Base-by-base conservation (phyloP, 2,797 vertebrate species). In the Gorsachius magnificus region DNA sequence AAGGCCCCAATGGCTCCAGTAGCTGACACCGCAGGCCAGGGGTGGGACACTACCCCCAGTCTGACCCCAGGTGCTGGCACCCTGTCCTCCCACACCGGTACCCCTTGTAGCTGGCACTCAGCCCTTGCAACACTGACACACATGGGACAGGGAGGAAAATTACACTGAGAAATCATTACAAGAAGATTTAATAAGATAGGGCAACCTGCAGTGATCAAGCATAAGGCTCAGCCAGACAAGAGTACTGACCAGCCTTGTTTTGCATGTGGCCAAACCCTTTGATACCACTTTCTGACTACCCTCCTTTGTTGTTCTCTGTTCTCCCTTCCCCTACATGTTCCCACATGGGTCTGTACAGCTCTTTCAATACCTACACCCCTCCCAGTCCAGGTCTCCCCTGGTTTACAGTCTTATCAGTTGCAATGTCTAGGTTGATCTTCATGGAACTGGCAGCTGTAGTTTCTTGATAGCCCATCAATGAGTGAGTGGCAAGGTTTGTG, bases 1-100 rank as follows among this genome's bases (percentile, higher is more conserved):
- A 61, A 82, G 35, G 48, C 25, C 13, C 8, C 36, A 38, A 21
- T 64, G 43, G 14, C 11, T 79, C 50, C 31, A 43, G 31, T 17
- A 80, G 25, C 43, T 80, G 29, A 36, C 26, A 63, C 15, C 35
- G 43, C 33, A 70, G 33, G 20, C 9, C 14, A 54, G 33, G 5
- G 19, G 18, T 50, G 13, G 13, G 12, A 6, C 9, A 35, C 41
- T 5, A 28, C 6, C 10, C 5, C 9, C 0, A 0, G 7, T n/a
- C 31, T 51, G 35, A 50, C 16, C 31, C 18, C 26, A 43, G 31
- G 11, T 63, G 12, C 9, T 66, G 41, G 22, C 26, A n/a, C 54
- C 20, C 36, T 38, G 29, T 75, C 21, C 15, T 10, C 13, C 68
- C 16, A 9, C 12, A 3, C 8, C 0, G 0, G 22, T 10, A 46